Percentiles rank a stretch among this genome's conserved stretches.
Conservation (phyloP, 2,797 vertebrate species). For the Pseudomugil gertrudae region DNA sequence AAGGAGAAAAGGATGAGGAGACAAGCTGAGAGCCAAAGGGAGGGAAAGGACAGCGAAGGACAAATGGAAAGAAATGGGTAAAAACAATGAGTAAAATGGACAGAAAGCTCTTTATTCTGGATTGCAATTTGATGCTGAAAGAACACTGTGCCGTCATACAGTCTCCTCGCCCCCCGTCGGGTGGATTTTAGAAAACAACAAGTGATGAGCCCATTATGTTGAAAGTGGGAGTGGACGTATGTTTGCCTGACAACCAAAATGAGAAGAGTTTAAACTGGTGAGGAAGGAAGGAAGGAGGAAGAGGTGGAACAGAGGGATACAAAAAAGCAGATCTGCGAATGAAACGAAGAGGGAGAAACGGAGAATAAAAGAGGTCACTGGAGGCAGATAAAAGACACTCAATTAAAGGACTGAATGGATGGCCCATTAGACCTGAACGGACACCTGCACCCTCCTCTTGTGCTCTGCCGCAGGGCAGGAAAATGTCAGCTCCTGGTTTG, state of each 20-base stretch:
- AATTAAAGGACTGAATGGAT: constrained; percentile 80
- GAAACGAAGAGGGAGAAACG: constrained; percentile 57
- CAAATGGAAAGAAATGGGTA: constrained; percentile 19
- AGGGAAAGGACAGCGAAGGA: constrained; percentile 60
- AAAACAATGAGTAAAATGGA: constrained; percentile 11
- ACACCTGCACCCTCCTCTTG: constrained; percentile 57
- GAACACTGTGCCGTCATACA: constrained; percentile 19
- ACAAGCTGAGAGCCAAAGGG: constrained; percentile 55
- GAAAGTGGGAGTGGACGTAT: constrained; percentile 31
- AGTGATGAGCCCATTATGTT: constrained; percentile 42
- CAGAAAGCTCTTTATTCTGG: constrained; percentile 26
- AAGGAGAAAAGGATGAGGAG: constrained; percentile 47
- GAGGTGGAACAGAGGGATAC: neutral
- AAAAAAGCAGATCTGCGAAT: constrained; percentile 46
- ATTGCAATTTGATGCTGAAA: constrained; percentile 45
- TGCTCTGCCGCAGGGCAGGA: constrained; percentile 53
- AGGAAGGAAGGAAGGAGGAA: constrained; percentile 9
- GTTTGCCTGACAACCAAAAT: constrained; percentile 22
- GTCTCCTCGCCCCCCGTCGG: constrained; percentile 38
- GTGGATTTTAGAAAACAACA: constrained; percentile 56
- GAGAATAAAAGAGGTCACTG: constrained; percentile 72
- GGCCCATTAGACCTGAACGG: constrained; percentile 72
- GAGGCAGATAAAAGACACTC: constrained; percentile 76
- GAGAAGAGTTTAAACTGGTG: constrained; percentile 18
- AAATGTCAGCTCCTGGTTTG: constrained; percentile 65